Evolutionary conservation across 2,113 vertebrate genomes (phyloP).

Genomic region (Elanoides forficatus): DNA sequence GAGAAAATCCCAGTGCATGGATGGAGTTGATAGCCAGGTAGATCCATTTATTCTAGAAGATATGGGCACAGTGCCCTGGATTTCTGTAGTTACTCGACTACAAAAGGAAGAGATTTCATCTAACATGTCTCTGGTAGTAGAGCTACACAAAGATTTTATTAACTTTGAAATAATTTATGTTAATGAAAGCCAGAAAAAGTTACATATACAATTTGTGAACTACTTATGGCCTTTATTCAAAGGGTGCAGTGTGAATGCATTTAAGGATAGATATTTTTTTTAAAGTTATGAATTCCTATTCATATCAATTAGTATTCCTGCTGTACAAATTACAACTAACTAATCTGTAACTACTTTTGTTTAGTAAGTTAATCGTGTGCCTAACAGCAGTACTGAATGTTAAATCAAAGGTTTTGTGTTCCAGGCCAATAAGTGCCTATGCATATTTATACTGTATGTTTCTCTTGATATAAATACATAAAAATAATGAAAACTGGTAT

Average conservation of each 20-base stretch:
- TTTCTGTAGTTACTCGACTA: not conserved
- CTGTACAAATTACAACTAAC: not conserved
- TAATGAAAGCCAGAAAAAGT: not conserved
- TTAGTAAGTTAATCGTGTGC: not conserved
- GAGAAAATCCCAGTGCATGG: not conserved
- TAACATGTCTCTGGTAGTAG: not conserved
- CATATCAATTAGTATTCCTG: not conserved
- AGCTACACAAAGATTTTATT: not conserved
- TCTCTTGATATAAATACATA: not conserved
- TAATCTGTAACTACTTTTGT: not conserved
- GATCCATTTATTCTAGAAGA: not conserved
- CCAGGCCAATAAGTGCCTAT: not conserved
- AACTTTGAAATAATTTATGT: not conserved
- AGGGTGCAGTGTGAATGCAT: fast-evolving
- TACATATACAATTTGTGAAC: fast-evolving
- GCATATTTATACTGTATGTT: not conserved
- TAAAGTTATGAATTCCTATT: not conserved
- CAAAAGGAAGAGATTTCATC: not conserved
- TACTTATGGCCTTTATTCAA: not conserved
- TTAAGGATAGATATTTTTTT: not conserved
- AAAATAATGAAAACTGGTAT: not conserved
- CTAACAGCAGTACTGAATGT: not conserved
- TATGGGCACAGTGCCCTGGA: not conserved
- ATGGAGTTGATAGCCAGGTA: not conserved
- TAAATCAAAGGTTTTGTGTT: not conserved